Evolutionary conservation across 2,797 vertebrate species (phyloP).

Genomic region (Lithobates sylvaticus): DNA sequence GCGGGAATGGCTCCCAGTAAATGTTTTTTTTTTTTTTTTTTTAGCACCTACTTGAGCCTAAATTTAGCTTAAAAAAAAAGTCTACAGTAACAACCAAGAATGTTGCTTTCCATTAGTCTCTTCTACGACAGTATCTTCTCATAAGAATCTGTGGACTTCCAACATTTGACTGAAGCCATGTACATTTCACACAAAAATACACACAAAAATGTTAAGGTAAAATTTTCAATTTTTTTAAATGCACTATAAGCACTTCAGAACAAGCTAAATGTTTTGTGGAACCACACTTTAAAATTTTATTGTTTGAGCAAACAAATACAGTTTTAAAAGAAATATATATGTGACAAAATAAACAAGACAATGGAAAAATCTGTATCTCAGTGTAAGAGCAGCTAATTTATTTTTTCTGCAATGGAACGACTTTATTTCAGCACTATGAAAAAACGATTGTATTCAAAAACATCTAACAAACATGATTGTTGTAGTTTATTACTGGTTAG

Average conservation of each 20-base stretch:
- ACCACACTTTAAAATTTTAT: not conserved
- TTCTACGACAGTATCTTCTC: conserved; percentile 62
- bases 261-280: not conserved
- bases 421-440: not conserved
- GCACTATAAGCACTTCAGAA: not conserved
- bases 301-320: conserved; percentile 6
- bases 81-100: conserved; percentile 51
- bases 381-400: not conserved
- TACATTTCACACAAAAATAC: conserved; percentile 62
- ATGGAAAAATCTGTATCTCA: not conserved
- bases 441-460: not conserved
- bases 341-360: not conserved
- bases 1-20: conserved; percentile 4
- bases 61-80: conserved; percentile 54
- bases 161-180: conserved; percentile 65
- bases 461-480: not conserved
- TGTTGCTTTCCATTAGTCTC: conserved; percentile 39
- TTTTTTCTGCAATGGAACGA: not conserved
- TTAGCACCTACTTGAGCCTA: conserved; percentile 53
- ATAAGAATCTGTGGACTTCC: conserved; percentile 54
- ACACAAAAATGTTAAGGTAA: conserved; percentile 51
- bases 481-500: not conserved
- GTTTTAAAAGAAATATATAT: not conserved
- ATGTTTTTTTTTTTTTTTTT: conserved; percentile 33
- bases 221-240: conserved; percentile 25